These are phyloP conservation scores for Philantomba maxwellii DNA, from an alignment of 2,113 vertebrate genomes.

Conservation along the genomic window DNA sequence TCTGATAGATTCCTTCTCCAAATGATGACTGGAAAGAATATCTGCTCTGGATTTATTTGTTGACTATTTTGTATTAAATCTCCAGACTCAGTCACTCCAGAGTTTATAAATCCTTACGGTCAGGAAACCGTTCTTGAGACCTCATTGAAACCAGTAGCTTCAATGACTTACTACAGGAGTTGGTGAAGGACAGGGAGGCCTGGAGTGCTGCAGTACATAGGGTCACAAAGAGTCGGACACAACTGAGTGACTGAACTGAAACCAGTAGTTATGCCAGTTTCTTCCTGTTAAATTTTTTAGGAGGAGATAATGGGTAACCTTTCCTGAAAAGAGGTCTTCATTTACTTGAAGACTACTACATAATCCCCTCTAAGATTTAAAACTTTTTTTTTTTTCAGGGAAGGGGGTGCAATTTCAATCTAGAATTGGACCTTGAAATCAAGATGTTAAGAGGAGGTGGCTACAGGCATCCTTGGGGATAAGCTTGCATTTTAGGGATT, in stretches of 20 bases:
- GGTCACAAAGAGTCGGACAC: neutral
- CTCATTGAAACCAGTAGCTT: neutral
- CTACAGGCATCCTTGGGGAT: neutral
- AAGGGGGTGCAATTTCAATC: neutral
- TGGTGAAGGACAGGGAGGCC: neutral
- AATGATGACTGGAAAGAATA: neutral
- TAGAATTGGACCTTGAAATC: neutral
- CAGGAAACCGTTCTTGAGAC: neutral
- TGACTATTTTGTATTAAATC: neutral
- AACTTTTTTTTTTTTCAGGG: neutral
- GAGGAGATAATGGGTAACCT: neutral
- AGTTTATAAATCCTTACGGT: neutral
- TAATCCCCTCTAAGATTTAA: neutral
- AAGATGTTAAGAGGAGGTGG: neutral
- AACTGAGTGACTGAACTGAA: neutral
- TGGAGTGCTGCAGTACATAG: neutral
- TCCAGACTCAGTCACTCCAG: neutral
- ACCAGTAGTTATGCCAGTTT: neutral
- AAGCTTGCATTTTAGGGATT: neutral
- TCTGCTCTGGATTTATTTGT: neutral
- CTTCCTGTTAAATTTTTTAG: neutral
- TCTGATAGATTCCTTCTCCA: neutral
- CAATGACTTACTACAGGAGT: neutral
- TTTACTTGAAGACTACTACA: slow-evolving; percentile 22
- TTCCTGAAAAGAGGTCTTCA: neutral